phyloP scores from a whole-genome alignment of 2,113 vertebrate species.

The Pollimyrus isidori region DNA sequence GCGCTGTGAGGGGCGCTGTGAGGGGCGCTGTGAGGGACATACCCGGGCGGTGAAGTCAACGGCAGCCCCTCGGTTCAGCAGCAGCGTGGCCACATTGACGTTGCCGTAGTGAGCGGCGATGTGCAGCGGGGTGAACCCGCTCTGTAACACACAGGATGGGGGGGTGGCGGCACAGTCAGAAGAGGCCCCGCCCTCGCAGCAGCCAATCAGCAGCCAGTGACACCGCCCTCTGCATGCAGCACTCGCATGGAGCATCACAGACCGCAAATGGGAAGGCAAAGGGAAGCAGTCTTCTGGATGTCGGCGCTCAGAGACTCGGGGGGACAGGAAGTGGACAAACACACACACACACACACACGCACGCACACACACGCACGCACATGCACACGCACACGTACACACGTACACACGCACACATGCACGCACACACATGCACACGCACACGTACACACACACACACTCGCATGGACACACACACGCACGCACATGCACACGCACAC shows the following conservation, averaged over 20 bases:
- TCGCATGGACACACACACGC: too few relatives aligned
- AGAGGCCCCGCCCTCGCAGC: background rate
- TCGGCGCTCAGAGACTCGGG: constrained; percentile 11
- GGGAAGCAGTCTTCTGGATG: background rate
- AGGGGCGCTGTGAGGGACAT: background rate
- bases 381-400: background rate
- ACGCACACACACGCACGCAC: background rate
- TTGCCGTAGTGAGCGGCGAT: constrained; percentile 97
- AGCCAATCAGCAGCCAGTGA: background rate
- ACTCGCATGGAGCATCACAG: constrained; percentile 44
- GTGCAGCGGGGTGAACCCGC: constrained; percentile 93
- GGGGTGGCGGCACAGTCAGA: constrained; percentile 30
- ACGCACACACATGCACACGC: background rate
- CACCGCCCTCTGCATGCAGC: constrained; percentile 52
- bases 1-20: too few relatives aligned
- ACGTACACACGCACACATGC: background rate
- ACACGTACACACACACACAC: too few relatives aligned
- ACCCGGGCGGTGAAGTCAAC: constrained; percentile 93
- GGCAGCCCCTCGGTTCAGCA: constrained; percentile 86
- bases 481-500: background rate
- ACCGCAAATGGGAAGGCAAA: constrained; percentile 23
- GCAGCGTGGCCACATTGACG: constrained; percentile 86
- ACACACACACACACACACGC: background rate
- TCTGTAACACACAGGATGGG: constrained; percentile 60
- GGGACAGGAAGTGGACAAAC: background rate